Evolutionary conservation across 2,888 invertebrate genomes (phyloP).

Genomic region (Piscicola geometra): DNA sequence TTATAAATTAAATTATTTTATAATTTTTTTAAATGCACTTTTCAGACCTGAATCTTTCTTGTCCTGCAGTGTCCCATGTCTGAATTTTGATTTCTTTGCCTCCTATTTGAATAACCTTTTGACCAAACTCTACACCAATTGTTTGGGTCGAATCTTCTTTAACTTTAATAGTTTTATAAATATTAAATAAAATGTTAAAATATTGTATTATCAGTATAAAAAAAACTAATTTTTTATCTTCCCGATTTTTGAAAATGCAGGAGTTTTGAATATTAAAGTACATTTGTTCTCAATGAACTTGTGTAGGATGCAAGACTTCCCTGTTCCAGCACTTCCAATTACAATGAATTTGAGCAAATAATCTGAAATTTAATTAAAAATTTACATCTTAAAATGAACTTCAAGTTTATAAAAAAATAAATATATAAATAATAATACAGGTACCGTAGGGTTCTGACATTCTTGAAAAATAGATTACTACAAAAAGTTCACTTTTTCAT

Average conservation of each 20-base stretch:
- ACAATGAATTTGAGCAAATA: constrained; percentile 79
- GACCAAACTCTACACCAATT: constrained; percentile 82
- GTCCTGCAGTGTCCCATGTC: constrained; percentile 57
- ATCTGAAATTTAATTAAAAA: constrained; percentile 58
- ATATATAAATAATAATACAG: too few species aligned
- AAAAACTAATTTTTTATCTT: constrained; percentile 56
- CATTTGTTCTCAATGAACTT: constrained; percentile 81
- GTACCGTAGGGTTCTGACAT: constrained; percentile 45
- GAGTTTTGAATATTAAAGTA: too few species aligned
- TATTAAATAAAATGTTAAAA: constrained; percentile 12
- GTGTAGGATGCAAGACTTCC: constrained; percentile 76
- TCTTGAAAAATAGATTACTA: constrained; percentile 17
- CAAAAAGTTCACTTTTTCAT: background rate
- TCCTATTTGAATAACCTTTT: constrained; percentile 74
- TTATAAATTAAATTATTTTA: background rate
- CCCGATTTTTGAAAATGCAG: too few species aligned
- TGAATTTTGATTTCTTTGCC: constrained; percentile 77
- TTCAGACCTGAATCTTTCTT: constrained; percentile 53
- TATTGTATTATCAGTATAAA: background rate
- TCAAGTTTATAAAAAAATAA: too few species aligned
- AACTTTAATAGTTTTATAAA: constrained; percentile 59
- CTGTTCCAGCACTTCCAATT: constrained; percentile 77
- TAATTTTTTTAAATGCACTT: background rate
- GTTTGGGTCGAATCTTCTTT: constrained; percentile 78
- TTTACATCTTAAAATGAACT: too few species aligned